Percentiles rank a stretch among this genome's conserved stretches.
phyloP scores from a whole-genome alignment of 2,888 invertebrate genomes.

The Epinotia brunnichana region DNA sequence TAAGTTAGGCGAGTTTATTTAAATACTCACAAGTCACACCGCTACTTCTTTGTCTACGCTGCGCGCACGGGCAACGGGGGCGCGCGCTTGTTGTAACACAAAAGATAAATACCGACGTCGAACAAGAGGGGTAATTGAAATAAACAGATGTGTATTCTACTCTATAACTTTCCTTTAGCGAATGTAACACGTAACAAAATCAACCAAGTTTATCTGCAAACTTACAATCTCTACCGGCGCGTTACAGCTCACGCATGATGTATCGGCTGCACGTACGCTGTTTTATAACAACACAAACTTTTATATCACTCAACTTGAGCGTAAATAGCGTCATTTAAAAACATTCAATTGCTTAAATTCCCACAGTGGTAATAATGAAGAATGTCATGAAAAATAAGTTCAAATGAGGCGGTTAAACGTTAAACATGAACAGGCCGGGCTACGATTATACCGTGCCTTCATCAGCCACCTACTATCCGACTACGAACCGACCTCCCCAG shows the following conservation, averaged over 20 bases:
- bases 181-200: slow-evolving; percentile 72
- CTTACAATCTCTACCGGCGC: slow-evolving; percentile 51
- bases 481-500: slow-evolving; percentile 75
- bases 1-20: slow-evolving; percentile 71
- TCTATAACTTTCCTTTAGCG: slow-evolving; percentile 70
- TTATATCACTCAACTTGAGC: slow-evolving; percentile 45
- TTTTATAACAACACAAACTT: slow-evolving; percentile 43
- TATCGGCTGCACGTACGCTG: slow-evolving; percentile 46
- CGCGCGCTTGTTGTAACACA: slow-evolving; percentile 69
- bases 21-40: no score
- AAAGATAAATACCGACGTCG: slow-evolving; percentile 76
- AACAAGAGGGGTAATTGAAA: slow-evolving; percentile 78
- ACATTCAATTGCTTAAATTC: slow-evolving; percentile 47
- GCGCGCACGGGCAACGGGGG: slow-evolving; percentile 54
- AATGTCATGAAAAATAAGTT: slow-evolving; percentile 66
- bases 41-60: slow-evolving; percentile 74
- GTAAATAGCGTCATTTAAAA: slow-evolving; percentile 63
- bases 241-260: slow-evolving; percentile 47
- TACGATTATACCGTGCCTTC: slow-evolving; percentile 81
- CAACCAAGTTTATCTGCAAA: slow-evolving; percentile 66
- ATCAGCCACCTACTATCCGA: slow-evolving; percentile 76
- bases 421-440: slow-evolving; percentile 83
- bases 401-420: slow-evolving; percentile 78
- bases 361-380: slow-evolving; percentile 59
- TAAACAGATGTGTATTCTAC: slow-evolving; percentile 75